A percentile compares a stretch with the other conserved stretches of the same genome.
Evolutionary conservation across 2,113 vertebrate species (phyloP).

Genomic region (Paraplagusia blochii): DNA sequence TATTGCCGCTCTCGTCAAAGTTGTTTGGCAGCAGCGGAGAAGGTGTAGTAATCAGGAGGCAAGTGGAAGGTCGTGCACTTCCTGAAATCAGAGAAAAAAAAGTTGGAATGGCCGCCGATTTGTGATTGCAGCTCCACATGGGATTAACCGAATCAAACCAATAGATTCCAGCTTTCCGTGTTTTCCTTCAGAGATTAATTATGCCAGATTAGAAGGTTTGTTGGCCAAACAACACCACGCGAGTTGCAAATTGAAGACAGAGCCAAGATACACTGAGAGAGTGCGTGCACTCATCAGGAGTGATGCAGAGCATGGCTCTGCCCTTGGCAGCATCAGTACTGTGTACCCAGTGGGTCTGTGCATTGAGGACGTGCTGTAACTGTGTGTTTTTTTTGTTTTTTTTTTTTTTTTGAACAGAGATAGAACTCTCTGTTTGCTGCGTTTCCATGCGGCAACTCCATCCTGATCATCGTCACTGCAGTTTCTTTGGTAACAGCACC

Average conservation of each 20-base stretch:
- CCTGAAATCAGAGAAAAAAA: constrained; percentile 31
- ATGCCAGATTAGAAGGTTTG: constrained; percentile 29
- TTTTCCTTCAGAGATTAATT: constrained; percentile 29
- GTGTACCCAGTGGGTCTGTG: constrained; percentile 29
- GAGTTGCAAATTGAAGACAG: constrained; percentile 20
- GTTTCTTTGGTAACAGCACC: constrained; percentile 47
- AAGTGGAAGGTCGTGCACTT: constrained; percentile 3
- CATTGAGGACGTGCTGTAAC: constrained; percentile 40
- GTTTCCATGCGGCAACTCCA: constrained; percentile 48
- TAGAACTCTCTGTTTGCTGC: constrained; percentile 49
- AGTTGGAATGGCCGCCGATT: constrained; percentile 16
- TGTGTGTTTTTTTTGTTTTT: too few species aligned
- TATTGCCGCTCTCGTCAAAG: background rate
- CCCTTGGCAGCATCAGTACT: constrained; percentile 18
- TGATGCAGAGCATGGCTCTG: constrained; percentile 11
- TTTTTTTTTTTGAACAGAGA: constrained; percentile 39
- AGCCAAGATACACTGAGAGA: constrained; percentile 27
- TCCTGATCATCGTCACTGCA: constrained; percentile 29
- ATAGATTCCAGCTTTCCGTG: constrained; percentile 31
- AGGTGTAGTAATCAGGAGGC: constrained; percentile 6
- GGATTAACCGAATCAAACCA: background rate
- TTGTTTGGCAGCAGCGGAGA: background rate
- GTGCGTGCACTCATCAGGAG: constrained; percentile 41
- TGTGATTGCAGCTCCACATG: constrained; percentile 21
- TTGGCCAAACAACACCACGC: constrained; percentile 31